These are phyloP conservation scores for Tadarida brasiliensis DNA, from an alignment of 2,797 vertebrate genomes.

Conservation along the genomic window DNA sequence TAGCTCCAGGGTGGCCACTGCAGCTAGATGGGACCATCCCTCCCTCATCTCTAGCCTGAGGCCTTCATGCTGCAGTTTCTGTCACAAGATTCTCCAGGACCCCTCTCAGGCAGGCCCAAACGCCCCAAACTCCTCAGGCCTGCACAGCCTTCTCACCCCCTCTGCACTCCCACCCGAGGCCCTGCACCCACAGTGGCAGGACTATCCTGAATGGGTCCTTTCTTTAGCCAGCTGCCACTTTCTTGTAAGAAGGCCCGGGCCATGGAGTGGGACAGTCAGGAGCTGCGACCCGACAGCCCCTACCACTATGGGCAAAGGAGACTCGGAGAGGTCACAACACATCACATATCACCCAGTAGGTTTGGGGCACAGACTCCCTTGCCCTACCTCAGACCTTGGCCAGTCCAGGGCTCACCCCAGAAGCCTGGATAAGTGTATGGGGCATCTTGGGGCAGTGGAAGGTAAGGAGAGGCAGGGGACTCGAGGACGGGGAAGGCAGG, in stretches of 20 bases:
- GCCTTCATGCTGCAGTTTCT: not conserved
- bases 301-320: not conserved
- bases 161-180: not conserved
- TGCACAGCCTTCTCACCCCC: not conserved
- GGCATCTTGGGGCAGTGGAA: not conserved
- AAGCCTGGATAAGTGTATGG: not conserved
- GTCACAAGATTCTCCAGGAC: not conserved
- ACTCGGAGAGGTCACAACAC: not conserved
- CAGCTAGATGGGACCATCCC: not conserved
- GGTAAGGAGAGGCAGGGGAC: not conserved
- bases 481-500: not conserved
- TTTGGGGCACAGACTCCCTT: not conserved
- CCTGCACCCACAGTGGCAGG: not conserved
- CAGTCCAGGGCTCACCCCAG: not conserved
- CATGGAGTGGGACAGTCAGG: not conserved
- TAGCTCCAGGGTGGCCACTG: not conserved
- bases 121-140: not conserved
- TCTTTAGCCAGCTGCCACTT: not conserved
- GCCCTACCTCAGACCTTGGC: not conserved
- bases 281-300: fast-evolving
- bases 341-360: not conserved
- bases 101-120: not conserved
- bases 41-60: not conserved
- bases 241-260: not conserved
- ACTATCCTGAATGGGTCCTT: not conserved